Percentiles rank a stretch among this genome's conserved stretches.
Evolutionary conservation across 2,888 invertebrate genomes (phyloP).

Genomic region (Carcina quercana): DNA sequence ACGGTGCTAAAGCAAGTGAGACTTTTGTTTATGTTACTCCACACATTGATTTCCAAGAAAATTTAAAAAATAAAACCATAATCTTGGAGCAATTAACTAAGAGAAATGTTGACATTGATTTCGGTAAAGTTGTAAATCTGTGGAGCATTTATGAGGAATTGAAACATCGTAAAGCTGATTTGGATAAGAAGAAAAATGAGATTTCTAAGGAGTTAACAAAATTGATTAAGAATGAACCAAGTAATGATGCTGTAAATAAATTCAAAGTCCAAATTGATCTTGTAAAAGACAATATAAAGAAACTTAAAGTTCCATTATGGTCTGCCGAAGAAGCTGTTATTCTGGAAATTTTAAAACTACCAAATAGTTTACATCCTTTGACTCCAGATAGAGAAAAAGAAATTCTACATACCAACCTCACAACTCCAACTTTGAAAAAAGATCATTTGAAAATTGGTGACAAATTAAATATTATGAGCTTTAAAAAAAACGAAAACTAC

Average conservation of each 20-base stretch:
- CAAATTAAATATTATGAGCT: conserved; percentile 70
- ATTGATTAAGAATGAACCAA: conserved; percentile 44
- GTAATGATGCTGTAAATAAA: conserved; percentile 56
- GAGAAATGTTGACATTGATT: conserved; percentile 70
- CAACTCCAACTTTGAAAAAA: conserved; percentile 40
- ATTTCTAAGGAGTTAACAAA: conserved; percentile 63
- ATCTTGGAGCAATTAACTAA: conserved; percentile 71
- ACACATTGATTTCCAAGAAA: conserved; percentile 77
- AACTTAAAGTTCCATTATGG: conserved; percentile 77
- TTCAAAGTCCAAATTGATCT: conserved; percentile 71
- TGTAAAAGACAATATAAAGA: conserved; percentile 77
- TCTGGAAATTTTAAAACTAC: conserved; percentile 77
- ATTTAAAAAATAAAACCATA: conserved; percentile 59
- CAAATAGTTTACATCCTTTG: conserved; percentile 78
- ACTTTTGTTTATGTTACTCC: conserved; percentile 81
- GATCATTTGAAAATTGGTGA: conserved; percentile 74
- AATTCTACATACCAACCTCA: conserved; percentile 37
- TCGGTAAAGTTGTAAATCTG: conserved; percentile 69
- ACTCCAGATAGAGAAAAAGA: conserved; percentile 69
- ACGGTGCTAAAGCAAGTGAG: conserved; percentile 80
- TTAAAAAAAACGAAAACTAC: conserved; percentile 73
- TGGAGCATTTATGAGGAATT: conserved; percentile 78
- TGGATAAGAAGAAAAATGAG: conserved; percentile 69
- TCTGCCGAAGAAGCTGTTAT: conserved; percentile 83
- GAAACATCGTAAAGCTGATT: conserved; percentile 53